Evolutionary conservation across 2,888 invertebrate species (phyloP).

Genomic region (Dynastes hyllus): DNA sequence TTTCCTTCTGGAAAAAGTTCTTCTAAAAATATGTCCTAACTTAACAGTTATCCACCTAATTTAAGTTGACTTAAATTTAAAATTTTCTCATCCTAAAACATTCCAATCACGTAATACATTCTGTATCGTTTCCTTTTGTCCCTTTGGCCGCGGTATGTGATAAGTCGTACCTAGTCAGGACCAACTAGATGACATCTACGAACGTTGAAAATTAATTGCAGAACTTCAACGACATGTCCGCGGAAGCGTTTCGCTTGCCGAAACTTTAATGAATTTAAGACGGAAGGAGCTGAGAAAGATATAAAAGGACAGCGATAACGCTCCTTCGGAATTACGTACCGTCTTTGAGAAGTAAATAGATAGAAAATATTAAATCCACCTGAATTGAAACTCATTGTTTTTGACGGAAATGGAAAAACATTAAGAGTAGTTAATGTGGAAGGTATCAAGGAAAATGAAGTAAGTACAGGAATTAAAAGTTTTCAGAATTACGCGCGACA

Average conservation of each 20-base stretch:
- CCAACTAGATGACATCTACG: not conserved
- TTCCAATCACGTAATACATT: not conserved
- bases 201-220: not conserved
- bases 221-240: not conserved
- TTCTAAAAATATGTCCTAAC: too few relatives aligned
- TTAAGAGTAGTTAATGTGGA: not conserved
- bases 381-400: not conserved
- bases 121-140: not conserved
- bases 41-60: too few relatives aligned
- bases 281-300: not conserved
- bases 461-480: not conserved
- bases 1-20: too few relatives aligned
- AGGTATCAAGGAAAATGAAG: too few relatives aligned
- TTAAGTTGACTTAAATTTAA: too few relatives aligned
- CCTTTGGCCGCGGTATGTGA: not conserved
- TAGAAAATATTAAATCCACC: not conserved
- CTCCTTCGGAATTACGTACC: not conserved
- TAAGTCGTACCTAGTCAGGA: not conserved
- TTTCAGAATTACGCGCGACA: too few relatives aligned
- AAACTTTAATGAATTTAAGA: conserved; percentile 12
- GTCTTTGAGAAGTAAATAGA: not conserved
- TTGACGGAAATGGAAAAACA: not conserved
- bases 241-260: not conserved
- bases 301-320: not conserved
- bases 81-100: not conserved